Evolutionary conservation across 2,113 vertebrate genomes (phyloP).

Genomic region (Cygnus atratus): DNA sequence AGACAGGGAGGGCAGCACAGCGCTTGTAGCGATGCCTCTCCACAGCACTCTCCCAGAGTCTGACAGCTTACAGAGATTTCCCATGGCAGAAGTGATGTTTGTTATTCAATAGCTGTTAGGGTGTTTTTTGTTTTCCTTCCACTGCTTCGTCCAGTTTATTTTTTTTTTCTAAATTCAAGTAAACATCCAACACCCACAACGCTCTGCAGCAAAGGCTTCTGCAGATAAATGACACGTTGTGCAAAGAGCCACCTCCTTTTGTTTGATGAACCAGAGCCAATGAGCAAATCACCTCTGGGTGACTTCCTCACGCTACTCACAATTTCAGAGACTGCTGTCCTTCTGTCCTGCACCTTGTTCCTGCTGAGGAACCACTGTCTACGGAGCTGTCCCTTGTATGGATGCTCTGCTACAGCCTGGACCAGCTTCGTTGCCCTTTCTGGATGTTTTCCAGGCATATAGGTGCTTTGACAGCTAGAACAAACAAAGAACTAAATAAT

Average conservation of each 20-base stretch:
- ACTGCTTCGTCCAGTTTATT: background rate
- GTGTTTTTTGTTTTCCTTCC: background rate
- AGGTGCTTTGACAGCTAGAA: background rate
- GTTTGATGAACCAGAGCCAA: background rate
- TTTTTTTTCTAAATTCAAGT: background rate
- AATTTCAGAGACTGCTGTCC: background rate
- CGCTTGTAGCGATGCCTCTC: background rate
- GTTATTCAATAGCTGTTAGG: slow-evolving; percentile 31
- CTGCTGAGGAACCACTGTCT: background rate
- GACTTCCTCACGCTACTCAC: background rate
- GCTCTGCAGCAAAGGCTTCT: background rate
- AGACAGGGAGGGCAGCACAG: background rate
- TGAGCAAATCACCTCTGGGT: background rate
- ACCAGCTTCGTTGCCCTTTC: background rate
- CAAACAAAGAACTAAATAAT: background rate
- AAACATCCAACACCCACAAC: background rate
- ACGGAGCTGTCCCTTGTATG: background rate
- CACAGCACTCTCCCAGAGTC: background rate
- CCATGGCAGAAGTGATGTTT: slow-evolving; percentile 6
- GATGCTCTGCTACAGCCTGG: background rate
- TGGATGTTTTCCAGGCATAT: background rate
- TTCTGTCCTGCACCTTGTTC: background rate
- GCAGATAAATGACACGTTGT: background rate
- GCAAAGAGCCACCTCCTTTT: background rate
- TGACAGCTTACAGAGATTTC: slow-evolving; percentile 15